These are phyloP conservation scores for Paraescarpia echinospica DNA, from an alignment of 1,140 invertebrate genomes.

Conservation along the genomic window DNA sequence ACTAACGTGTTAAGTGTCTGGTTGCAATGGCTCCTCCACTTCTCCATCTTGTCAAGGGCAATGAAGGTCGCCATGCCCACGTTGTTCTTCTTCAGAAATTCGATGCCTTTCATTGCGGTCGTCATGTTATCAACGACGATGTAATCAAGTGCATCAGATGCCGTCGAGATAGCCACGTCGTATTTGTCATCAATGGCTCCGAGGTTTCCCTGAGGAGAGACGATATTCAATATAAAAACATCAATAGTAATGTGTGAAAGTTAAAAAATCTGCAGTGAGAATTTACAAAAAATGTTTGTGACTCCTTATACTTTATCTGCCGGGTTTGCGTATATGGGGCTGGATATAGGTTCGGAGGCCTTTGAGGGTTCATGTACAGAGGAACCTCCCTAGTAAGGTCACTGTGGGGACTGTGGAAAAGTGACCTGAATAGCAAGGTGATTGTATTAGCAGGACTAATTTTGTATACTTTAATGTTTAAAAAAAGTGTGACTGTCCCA, in stretches of 20 bases:
- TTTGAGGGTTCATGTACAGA: too few relatives aligned
- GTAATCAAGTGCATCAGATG: conserved; percentile 84
- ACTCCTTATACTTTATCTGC: too few relatives aligned
- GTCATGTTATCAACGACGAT: conserved; percentile 88
- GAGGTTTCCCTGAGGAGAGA: conserved; percentile 79
- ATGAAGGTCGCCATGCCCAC: conserved; percentile 65
- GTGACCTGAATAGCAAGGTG: too few relatives aligned
- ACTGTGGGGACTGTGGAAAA: too few relatives aligned
- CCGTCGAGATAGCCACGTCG: conserved; percentile 94
- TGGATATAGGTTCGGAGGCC: too few relatives aligned
- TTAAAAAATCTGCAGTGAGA: conserved; percentile 10
- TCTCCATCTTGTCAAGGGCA: conserved; percentile 64
- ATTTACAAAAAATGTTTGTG: not conserved
- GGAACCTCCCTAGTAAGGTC: too few relatives aligned
- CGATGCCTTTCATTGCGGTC: conserved; percentile 82
- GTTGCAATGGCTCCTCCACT: conserved; percentile 50
- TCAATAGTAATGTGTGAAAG: not conserved
- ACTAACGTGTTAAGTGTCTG: conserved; percentile 56
- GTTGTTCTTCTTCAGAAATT: conserved; percentile 77
- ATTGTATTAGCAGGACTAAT: too few relatives aligned
- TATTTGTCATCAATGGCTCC: conserved; percentile 92
- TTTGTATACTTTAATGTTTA: too few relatives aligned
- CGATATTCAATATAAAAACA: not conserved
- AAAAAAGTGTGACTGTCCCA: too few relatives aligned
- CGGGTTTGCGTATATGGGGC: too few relatives aligned